These are phyloP conservation scores for Heterotis niloticus DNA, from an alignment of 2,113 vertebrate genomes.

Conservation along the genomic window DNA sequence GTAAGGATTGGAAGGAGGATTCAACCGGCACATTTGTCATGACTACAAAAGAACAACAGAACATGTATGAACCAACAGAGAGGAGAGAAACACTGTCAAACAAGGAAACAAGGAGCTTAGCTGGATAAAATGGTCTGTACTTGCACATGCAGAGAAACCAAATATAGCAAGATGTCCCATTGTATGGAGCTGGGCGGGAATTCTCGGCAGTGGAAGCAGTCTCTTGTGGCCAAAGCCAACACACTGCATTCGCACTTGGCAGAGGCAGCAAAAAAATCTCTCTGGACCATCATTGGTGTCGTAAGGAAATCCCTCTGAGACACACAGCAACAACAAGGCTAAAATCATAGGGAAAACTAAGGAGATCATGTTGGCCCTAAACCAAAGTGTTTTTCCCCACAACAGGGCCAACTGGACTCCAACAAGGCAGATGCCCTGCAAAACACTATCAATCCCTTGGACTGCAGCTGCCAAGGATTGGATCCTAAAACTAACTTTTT, in stretches of 20 bases:
- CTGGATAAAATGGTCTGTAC: neutral
- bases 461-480: no score
- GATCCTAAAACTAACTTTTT: neutral
- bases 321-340: constrained; percentile 15
- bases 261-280: constrained; percentile 30
- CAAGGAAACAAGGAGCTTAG: neutral
- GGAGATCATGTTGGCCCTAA: neutral
- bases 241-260: constrained; percentile 47
- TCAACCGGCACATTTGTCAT: constrained; percentile 24
- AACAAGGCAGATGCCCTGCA: neutral
- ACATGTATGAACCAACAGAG: constrained; percentile 39
- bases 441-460: neutral
- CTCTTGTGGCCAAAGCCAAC: constrained; percentile 31
- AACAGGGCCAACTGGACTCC: neutral
- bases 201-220: constrained; percentile 27
- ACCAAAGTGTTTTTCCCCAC: neutral
- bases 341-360: neutral
- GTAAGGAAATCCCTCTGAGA: constrained; percentile 33
- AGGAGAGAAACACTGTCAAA: constrained; percentile 23
- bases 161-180: constrained; percentile 2
- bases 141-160: neutral
- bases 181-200: constrained; percentile 14
- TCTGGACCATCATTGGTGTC: constrained; percentile 35
- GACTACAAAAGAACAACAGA: constrained; percentile 27
- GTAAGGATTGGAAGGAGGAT: constrained; percentile 26